Evolutionary conservation across 2,797 vertebrate species (phyloP).

Genomic region (Enteromius trimaculatus): DNA sequence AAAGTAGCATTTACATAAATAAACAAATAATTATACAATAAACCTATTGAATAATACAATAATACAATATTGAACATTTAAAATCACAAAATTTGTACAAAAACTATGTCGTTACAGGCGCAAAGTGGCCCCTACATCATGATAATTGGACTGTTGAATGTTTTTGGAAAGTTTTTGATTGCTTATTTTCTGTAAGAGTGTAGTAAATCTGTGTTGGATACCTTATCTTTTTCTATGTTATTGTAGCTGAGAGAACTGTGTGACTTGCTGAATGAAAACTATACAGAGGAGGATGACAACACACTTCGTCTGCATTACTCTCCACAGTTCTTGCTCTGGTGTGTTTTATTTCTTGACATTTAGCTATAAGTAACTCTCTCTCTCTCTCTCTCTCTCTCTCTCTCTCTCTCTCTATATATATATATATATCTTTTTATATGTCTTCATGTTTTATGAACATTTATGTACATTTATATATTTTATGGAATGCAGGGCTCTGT

Average conservation of each 20-base stretch:
- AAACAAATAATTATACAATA: neutral
- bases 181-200: neutral
- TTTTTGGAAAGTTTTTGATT: too few relatives aligned
- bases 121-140: neutral
- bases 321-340: constrained; percentile 91
- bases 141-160: neutral
- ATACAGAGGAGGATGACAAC: constrained; percentile 86
- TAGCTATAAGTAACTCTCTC: neutral
- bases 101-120: neutral
- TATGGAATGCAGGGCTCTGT: constrained; percentile 82
- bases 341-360: constrained; percentile 61
- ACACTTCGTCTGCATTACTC: constrained; percentile 89
- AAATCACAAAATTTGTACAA: neutral
- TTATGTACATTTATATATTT: too few relatives aligned
- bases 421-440: neutral
- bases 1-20: neutral
- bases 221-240: neutral
- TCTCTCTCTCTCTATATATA: too few relatives aligned
- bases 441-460: neutral
- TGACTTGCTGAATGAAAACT: constrained; percentile 85
- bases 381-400: too few relatives aligned
- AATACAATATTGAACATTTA: neutral
- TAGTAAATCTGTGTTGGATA: neutral
- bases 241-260: constrained; percentile 84
- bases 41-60: neutral